Percentiles rank a stretch among this genome's conserved stretches.
phyloP scores from a whole-genome alignment of 1,140 invertebrate genomes.

The Lepidurus packardi region DNA sequence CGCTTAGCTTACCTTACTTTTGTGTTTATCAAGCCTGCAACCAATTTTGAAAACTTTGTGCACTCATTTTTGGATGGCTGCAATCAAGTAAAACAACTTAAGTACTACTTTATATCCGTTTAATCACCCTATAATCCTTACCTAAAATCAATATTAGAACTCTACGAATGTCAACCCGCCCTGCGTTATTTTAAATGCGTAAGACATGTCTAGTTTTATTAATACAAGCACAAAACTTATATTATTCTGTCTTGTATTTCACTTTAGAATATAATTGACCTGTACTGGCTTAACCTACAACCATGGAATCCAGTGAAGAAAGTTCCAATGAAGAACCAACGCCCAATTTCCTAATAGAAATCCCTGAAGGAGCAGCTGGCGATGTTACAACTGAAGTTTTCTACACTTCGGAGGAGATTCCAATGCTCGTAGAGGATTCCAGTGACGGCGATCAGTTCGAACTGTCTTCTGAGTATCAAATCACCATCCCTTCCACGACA shows the following conservation, averaged over 20 bases:
- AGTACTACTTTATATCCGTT: too few relatives aligned
- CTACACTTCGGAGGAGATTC: not conserved
- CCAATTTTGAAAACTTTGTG: not conserved
- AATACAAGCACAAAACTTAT: too few relatives aligned
- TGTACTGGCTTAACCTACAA: not conserved
- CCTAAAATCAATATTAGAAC: too few relatives aligned
- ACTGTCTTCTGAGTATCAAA: not conserved
- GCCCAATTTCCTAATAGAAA: not conserved
- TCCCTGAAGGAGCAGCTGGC: not conserved
- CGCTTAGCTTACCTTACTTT: not conserved
- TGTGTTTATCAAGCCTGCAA: not conserved
- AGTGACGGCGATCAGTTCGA: not conserved
- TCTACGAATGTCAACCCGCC: too few relatives aligned
- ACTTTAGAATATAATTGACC: too few relatives aligned
- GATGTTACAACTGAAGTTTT: not conserved
- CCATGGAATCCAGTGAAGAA: not conserved
- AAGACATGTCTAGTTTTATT: too few relatives aligned
- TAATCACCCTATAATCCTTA: too few relatives aligned
- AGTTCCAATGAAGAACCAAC: not conserved
- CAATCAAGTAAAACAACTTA: too few relatives aligned
- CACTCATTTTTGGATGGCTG: too few relatives aligned
- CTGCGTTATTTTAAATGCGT: too few relatives aligned
- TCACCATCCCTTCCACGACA: not conserved
- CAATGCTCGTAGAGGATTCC: not conserved
- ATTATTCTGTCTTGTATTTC: too few relatives aligned